These are phyloP conservation scores for Tillus elongatus DNA, from an alignment of 2,888 invertebrate species.

Conservation along the genomic window DNA sequence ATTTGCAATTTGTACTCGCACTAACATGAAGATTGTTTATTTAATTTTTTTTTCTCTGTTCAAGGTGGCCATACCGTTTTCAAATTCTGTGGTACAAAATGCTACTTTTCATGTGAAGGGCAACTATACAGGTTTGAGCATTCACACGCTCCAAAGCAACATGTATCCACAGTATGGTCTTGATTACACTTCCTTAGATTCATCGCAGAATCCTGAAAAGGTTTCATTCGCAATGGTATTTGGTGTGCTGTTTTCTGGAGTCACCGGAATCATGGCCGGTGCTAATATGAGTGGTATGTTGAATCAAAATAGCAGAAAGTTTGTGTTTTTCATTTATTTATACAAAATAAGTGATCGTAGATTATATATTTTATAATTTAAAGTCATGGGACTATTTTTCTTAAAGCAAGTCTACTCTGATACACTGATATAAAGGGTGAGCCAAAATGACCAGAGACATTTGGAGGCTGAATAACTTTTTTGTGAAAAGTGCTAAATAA, in stretches of 20 bases:
- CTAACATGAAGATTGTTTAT: too few relatives aligned
- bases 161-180: slow-evolving; percentile 62
- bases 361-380: too few relatives aligned
- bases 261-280: slow-evolving; percentile 99
- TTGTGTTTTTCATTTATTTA: too few relatives aligned
- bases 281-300: slow-evolving; percentile 90
- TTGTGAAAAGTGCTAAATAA: too few relatives aligned
- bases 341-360: too few relatives aligned
- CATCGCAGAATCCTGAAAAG: slow-evolving; percentile 48
- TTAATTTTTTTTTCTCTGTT: slow-evolving; percentile 19
- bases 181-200: slow-evolving; percentile 65
- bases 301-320: too few relatives aligned
- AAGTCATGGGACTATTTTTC: too few relatives aligned
- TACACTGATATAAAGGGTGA: too few relatives aligned
- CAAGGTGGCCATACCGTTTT: slow-evolving; percentile 68
- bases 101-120: slow-evolving; percentile 43
- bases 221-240: slow-evolving; percentile 92
- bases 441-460: too few relatives aligned
- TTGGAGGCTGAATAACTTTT: too few relatives aligned
- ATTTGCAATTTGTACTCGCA: too few relatives aligned
- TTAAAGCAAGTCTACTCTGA: too few relatives aligned
- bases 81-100: slow-evolving; percentile 56
- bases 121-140: slow-evolving; percentile 73
- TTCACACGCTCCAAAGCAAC: slow-evolving; percentile 66
- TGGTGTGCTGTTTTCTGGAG: slow-evolving; percentile 95